Percentiles rank a stretch among this genome's conserved stretches.
Evolutionary conservation across 2,888 invertebrate genomes (phyloP).

Genomic region (Hydrotaea diabolus): DNA sequence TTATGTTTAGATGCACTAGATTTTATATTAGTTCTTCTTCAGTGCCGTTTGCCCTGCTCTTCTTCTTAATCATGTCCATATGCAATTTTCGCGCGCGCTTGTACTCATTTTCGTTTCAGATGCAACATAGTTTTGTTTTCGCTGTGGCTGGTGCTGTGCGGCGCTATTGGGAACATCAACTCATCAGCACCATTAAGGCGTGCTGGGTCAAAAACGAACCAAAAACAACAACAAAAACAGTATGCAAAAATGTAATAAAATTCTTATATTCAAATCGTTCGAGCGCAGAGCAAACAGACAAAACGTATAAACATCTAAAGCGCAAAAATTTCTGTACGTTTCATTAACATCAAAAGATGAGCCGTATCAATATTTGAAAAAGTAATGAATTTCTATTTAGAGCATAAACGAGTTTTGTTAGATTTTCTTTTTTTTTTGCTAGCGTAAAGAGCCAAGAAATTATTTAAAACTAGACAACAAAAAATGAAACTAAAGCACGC

Average conservation of each 20-base stretch:
- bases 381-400: slow-evolving; percentile 32
- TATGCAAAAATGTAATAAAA: slow-evolving; percentile 3
- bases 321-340: neutral
- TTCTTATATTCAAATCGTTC: slow-evolving; percentile 1
- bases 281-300: neutral
- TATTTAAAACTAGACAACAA: neutral
- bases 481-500: slow-evolving; percentile 39
- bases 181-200: slow-evolving; percentile 63
- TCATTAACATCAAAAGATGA: neutral
- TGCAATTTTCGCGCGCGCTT: slow-evolving; percentile 48
- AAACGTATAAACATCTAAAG: neutral
- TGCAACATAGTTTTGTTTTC: slow-evolving; percentile 61
- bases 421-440: neutral
- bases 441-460: neutral
- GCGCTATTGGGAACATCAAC: slow-evolving; percentile 61
- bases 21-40: slow-evolving; percentile 22
- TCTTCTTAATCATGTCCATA: slow-evolving; percentile 49
- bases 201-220: slow-evolving; percentile 60
- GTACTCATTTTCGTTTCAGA: slow-evolving; percentile 29
- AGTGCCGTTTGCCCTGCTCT: slow-evolving; percentile 7
- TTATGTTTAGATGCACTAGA: slow-evolving; percentile 53
- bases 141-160: neutral
- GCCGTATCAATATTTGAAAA: slow-evolving; percentile 16
- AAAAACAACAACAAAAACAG: slow-evolving; percentile 9
- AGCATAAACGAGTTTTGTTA: neutral